phyloP scores from a whole-genome alignment of 64 coral and sea anemone genomes.

The Astreopora myriophthalma region DNA sequence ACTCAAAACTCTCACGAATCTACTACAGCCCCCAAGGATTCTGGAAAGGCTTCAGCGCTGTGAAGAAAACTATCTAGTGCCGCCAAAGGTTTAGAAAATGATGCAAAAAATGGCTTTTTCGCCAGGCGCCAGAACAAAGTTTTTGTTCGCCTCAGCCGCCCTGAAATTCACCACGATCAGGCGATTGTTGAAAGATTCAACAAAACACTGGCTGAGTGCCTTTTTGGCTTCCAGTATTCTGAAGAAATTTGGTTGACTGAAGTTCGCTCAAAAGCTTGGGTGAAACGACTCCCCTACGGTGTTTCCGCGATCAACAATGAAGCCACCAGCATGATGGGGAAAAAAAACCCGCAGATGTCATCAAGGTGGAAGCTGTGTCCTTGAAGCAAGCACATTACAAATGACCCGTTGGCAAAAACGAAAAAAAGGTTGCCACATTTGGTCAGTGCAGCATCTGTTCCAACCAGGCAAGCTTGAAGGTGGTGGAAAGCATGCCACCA shows the following conservation, averaged over 20 bases:
- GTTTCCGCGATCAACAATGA: slow-evolving; percentile 27
- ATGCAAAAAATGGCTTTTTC: no score
- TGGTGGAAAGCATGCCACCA: neutral
- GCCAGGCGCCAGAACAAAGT: no score
- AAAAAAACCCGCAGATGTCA: neutral
- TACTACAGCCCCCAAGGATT: no score
- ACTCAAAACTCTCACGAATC: no score
- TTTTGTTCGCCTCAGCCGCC: neutral
- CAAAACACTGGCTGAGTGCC: neutral
- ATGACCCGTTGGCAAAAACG: slow-evolving; percentile 29
- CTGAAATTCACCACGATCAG: neutral
- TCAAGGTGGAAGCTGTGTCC: neutral
- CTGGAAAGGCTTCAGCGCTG: no score
- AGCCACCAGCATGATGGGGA: neutral
- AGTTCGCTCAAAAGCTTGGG: neutral
- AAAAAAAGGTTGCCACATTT: neutral
- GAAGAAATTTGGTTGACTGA: neutral
- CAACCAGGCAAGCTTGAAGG: slow-evolving; percentile 27
- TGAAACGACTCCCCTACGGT: neutral
- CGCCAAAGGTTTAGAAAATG: no score
- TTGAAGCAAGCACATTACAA: neutral
- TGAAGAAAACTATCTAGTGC: no score
- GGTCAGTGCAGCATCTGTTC: neutral
- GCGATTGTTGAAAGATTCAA: neutral
- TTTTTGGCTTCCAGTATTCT: neutral